Evolutionary conservation across 2,888 invertebrate species (phyloP).

Genomic region (Yponomeuta plumbellus): DNA sequence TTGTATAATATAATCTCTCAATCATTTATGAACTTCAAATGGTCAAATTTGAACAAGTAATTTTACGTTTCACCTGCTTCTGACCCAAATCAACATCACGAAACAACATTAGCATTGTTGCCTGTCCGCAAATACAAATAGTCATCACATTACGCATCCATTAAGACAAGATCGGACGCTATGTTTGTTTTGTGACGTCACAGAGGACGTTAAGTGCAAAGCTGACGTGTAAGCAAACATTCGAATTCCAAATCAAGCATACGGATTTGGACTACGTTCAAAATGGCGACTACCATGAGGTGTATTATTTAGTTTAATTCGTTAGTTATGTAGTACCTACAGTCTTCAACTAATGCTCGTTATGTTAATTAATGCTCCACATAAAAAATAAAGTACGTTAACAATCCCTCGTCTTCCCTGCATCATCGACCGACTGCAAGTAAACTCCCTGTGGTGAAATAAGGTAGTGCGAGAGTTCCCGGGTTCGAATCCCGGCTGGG

Average conservation of each 20-base stretch:
- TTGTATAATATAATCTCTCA: no score
- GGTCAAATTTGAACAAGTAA: not conserved
- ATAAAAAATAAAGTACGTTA: no score
- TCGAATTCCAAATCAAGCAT: not conserved
- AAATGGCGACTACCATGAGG: no score
- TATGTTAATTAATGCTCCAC: no score
- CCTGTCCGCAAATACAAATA: conserved; percentile 19
- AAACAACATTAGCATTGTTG: conserved; percentile 22
- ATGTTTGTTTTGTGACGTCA: conserved; percentile 26
- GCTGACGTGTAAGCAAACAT: not conserved
- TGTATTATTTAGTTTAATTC: no score
- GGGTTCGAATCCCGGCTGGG: no score
- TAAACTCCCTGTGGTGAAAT: not conserved
- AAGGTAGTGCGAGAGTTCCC: not conserved
- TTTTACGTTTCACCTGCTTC: not conserved
- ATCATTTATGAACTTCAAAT: not conserved
- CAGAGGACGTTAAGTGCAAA: conserved; percentile 1
- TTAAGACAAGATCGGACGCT: conserved; percentile 22
- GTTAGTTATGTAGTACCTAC: no score
- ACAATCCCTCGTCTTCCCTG: no score
- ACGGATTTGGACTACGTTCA: no score
- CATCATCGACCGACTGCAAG: not conserved
- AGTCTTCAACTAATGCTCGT: no score
- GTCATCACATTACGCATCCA: conserved; percentile 25
- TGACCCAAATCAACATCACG: conserved; percentile 11